Base-by-base conservation (phyloP, 1,140 invertebrate species). In the Drosophila pachea region DNA sequence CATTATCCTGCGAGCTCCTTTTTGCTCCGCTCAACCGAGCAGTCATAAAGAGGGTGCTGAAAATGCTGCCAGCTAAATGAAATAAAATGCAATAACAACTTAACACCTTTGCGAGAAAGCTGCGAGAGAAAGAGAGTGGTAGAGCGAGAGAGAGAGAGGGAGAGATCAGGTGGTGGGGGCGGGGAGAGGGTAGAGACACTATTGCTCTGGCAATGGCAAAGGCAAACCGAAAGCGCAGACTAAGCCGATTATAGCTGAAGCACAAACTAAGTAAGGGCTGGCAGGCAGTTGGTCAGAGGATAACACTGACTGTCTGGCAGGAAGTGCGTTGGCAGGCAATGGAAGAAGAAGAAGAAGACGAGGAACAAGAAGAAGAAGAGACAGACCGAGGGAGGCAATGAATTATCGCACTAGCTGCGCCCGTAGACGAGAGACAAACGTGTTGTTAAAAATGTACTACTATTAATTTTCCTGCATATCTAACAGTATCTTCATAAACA, bases 401-500 rank as follows among this genome's bases (percentile, higher is more conserved):
- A 83, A 86, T 83, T 84, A 83, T 83, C 79, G 79, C 79, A 83
- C 81, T 79, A 83, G 73, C 68, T 68, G 78, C 62, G 73, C 62
- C 72, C 75, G 79, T 73, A 76, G 76, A 73, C 76, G 79, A 83
- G 79, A 84, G 81, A 86, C 81, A 84, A 83, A 84, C 84, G 81
- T 84, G 81, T 84, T 84, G 81, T 84, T 86, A 84, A 84, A 86
- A 84, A 84, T 84, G 76, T 84, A 74, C 60, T 86, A 86, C 81
- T 84, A 84, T 84, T 84, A 84, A 84, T 84, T 84, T 84, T 68
- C 79, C 76, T 84, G 81, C 81, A 84, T 84, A 84, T 84, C 81
- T 84, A 79, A 83, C 79, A 84, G 79, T 83, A 86, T 83, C 79
- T 86, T 83, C 76, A 83, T 83, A 83, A 86, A 86, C 81, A 84